A percentile compares a stretch with the other conserved stretches of the same genome.
phyloP scores from a whole-genome alignment of 2,888 invertebrate genomes.

The Lapara coniferarum region DNA sequence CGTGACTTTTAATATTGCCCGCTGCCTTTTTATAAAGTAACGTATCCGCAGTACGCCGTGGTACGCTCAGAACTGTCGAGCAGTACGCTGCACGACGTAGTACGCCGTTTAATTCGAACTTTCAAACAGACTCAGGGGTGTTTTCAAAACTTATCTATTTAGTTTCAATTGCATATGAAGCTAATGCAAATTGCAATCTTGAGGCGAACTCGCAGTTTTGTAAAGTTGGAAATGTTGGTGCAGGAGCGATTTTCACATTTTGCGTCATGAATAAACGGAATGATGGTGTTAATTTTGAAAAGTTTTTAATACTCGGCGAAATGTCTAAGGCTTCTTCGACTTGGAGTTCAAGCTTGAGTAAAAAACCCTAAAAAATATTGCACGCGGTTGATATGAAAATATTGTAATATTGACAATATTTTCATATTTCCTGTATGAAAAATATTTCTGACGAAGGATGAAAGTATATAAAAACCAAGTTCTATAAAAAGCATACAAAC shows the following conservation, averaged over 20 bases:
- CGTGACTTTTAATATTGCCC: conserved; percentile 57
- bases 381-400: too few relatives aligned
- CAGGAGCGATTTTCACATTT: not conserved
- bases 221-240: not conserved
- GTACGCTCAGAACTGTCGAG: not conserved
- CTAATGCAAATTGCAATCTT: conserved; percentile 25
- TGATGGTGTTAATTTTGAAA: not conserved
- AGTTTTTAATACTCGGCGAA: not conserved
- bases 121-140: conserved; percentile 22
- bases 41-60: conserved; percentile 15
- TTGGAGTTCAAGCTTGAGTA: too few relatives aligned
- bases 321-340: too few relatives aligned
- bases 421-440: too few relatives aligned
- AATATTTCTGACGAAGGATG: too few relatives aligned
- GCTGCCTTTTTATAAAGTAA: conserved; percentile 25
- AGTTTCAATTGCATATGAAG: conserved; percentile 31
- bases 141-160: conserved; percentile 31
- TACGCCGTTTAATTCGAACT: conserved; percentile 23
- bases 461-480: too few relatives aligned
- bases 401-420: too few relatives aligned
- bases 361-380: too few relatives aligned
- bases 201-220: conserved; percentile 6
- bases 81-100: not conserved
- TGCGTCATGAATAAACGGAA: not conserved
- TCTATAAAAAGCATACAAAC: too few relatives aligned